These are phyloP conservation scores for Peromyscus leucopus DNA, from an alignment of 2,113 vertebrate species.

Conservation along the genomic window DNA sequence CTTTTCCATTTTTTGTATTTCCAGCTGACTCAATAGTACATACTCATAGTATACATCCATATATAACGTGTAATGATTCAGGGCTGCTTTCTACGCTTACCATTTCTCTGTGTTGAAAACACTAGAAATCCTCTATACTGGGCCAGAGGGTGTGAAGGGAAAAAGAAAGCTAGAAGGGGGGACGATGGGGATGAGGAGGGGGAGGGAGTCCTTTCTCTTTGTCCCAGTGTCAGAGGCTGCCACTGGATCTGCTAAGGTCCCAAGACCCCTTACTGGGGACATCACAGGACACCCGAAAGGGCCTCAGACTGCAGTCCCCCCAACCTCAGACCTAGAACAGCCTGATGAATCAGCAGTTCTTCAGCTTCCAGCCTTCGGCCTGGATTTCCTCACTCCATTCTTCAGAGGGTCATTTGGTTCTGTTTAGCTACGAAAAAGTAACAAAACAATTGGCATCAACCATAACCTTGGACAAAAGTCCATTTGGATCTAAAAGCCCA, in stretches of 20 bases:
- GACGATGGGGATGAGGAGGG: rapidly evolving
- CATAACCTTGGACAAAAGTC: background rate
- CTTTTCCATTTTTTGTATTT: background rate
- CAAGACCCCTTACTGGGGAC: background rate
- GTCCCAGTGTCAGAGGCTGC: background rate
- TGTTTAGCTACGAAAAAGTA: slow-evolving; percentile 53
- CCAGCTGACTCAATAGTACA: background rate
- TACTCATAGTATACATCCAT: background rate
- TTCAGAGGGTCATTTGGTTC: slow-evolving; percentile 33
- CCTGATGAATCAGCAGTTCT: background rate
- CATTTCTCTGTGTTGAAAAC: background rate
- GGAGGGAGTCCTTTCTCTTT: background rate
- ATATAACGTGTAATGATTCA: too few relatives aligned
- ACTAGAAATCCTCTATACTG: background rate
- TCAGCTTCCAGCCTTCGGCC: background rate
- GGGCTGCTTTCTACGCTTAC: background rate
- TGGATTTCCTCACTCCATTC: slow-evolving; percentile 22
- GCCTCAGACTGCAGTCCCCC: rapidly evolving
- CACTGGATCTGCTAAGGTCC: background rate
- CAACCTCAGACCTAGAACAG: background rate
- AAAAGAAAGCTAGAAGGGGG: background rate
- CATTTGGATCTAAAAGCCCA: background rate
- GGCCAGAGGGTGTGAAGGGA: background rate
- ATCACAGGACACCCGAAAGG: rapidly evolving
- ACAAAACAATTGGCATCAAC: slow-evolving; percentile 33